These are phyloP conservation scores for Neopelma chrysocephalum DNA, from an alignment of 2,797 vertebrate species.

Conservation along the genomic window DNA sequence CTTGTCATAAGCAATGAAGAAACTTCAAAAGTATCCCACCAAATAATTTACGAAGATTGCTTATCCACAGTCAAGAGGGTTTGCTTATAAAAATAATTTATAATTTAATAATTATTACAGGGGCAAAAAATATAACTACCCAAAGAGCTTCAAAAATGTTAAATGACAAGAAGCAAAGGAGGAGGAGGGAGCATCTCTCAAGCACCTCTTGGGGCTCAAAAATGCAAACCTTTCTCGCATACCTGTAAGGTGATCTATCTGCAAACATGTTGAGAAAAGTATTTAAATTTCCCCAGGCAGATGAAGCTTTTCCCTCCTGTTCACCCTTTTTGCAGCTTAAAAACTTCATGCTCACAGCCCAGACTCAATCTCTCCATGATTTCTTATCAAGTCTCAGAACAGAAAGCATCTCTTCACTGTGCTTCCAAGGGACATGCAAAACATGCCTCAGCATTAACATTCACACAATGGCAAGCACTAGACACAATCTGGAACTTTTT, in stretches of 20 bases:
- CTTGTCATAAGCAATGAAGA: constrained; percentile 60
- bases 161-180: not conserved
- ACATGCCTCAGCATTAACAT: not conserved
- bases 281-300: not conserved
- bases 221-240: not conserved
- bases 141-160: not conserved
- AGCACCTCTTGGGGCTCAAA: not conserved
- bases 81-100: not conserved
- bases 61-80: constrained; percentile 18
- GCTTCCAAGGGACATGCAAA: not conserved
- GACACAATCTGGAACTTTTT: not conserved
- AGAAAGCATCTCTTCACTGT: not conserved
- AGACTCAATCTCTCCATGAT: not conserved
- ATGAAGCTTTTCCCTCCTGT: not conserved
- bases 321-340: not conserved
- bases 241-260: not conserved
- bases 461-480: not conserved
- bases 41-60: constrained; percentile 36
- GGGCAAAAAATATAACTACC: constrained; percentile 12
- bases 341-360: not conserved
- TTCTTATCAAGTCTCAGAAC: not conserved
- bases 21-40: constrained; percentile 51
- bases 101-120: constrained; percentile 19
- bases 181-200: not conserved
- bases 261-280: not conserved